phyloP scores from a whole-genome alignment of 2,888 invertebrate species.

The Eulithis prunata region DNA sequence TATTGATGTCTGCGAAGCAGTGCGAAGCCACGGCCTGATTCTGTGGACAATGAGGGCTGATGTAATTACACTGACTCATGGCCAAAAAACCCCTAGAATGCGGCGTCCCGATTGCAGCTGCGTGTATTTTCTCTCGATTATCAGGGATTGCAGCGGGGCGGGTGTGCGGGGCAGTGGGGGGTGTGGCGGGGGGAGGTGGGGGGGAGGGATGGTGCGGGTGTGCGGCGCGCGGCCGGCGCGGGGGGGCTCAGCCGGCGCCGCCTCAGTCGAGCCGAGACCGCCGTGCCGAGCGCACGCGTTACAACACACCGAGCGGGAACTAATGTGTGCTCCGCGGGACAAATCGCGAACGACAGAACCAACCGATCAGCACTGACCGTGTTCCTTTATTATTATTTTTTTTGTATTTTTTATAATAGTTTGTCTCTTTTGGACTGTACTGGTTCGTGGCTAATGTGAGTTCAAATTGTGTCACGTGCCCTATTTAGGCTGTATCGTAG shows the following conservation, averaged over 20 bases:
- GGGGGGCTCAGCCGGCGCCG: constrained; percentile 51
- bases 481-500: constrained; percentile 73
- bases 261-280: constrained; percentile 69
- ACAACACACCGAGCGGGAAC: constrained; percentile 58
- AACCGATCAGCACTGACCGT: constrained; percentile 69
- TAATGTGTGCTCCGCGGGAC: constrained; percentile 73
- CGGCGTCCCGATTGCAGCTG: constrained; percentile 78
- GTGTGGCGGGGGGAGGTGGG: constrained; percentile 24
- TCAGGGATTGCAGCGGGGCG: constrained; percentile 75
- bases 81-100: constrained; percentile 74
- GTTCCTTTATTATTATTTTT: constrained; percentile 15
- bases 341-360: constrained; percentile 61
- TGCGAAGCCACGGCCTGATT: constrained; percentile 31
- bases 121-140: constrained; percentile 80
- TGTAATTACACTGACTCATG: constrained; percentile 77
- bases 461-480: constrained; percentile 76
- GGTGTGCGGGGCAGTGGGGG: constrained; percentile 30
- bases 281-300: constrained; percentile 60
- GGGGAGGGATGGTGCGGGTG: constrained; percentile 24
- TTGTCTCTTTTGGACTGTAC: constrained; percentile 69
- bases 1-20: constrained; percentile 53
- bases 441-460: constrained; percentile 80
- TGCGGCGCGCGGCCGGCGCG: background rate
- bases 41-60: constrained; percentile 60
- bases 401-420: constrained; percentile 49